A percentile compares a stretch with the other conserved stretches of the same genome.
Evolutionary conservation across 2,113 vertebrate species (phyloP).

Genomic region (Oenanthe melanoleuca): DNA sequence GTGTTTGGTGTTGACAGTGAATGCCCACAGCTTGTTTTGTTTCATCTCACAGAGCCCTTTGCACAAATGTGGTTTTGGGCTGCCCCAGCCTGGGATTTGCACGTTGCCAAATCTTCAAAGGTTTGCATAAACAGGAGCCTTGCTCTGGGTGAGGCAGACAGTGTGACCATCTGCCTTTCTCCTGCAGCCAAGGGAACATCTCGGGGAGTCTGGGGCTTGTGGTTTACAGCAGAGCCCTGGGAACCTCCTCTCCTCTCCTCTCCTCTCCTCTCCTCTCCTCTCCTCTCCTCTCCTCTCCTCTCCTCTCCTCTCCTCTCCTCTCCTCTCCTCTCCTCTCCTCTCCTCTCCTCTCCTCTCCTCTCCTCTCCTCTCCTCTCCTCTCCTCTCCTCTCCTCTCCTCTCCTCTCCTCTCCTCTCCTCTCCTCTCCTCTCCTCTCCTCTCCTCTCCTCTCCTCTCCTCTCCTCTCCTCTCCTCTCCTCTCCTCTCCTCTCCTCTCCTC

Average conservation of each 20-base stretch:
- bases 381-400: too few species aligned
- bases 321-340: too few species aligned
- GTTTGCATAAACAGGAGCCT: constrained; percentile 2
- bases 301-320: too few species aligned
- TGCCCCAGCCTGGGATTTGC: constrained; percentile 25
- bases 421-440: too few species aligned
- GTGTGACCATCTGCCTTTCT: constrained; percentile 24
- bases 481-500: too few species aligned
- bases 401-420: too few species aligned
- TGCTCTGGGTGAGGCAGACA: constrained; percentile 28
- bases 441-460: too few species aligned
- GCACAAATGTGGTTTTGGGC: neutral
- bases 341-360: too few species aligned
- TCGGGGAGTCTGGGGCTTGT: neutral
- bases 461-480: too few species aligned
- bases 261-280: neutral
- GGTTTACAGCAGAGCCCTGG: neutral
- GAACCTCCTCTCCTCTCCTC: neutral
- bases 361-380: too few species aligned
- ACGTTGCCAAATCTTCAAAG: constrained; percentile 4
- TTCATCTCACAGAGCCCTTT: neutral
- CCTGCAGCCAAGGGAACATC: constrained; percentile 18
- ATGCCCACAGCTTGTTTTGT: constrained; percentile 41
- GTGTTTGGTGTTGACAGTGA: constrained; percentile 7
- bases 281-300: neutral